Base-by-base conservation (phyloP, 2,113 vertebrate genomes). In the Macrotus californicus region DNA sequence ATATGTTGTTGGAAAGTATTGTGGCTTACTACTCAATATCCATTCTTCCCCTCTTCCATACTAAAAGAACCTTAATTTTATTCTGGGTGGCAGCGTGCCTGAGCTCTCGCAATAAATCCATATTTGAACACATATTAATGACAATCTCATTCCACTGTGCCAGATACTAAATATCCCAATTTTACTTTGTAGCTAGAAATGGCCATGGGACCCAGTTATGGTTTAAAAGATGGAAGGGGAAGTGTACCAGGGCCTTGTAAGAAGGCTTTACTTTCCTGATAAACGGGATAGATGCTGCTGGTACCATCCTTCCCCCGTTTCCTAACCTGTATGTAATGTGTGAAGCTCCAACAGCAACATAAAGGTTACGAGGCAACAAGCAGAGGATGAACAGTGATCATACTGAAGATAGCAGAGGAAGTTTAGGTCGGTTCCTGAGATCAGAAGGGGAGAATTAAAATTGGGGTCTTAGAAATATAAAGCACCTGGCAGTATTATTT, bases 51-150 rank as follows among this genome's bases (percentile, higher is more conserved):
- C 83, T 89, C 84, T 59, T 89, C 90, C 70, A 84, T 79, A 81
- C 34, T 64, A 69, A 73, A 36, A 70, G 59, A 94, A 69, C 12
- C 18, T 86, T 96, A 54, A 39, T 92, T 91, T 94, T 92, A 72
- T 91, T 89, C 89, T 79, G 46, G 15, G 67, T 93, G 75, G 75
- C 50, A 89, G n/a, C 22, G 52, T 19, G 61, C 82, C 77, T 81
- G 69, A 31, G 61, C 15, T 89, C 72, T 73, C 73, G 36, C 67
- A 91, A 61, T 81, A 54, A 77, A 80, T 84, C 56, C 76, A 0
- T 84, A 77, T 26, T 34, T 59, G 29, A 24, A 61, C 50, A 83
- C 24, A 14, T 46, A 91, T 82, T 77, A 36, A 24, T 52, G 50
- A 59, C 89, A 72, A 29, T 69, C 16, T 85, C 91, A 18, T 83